Base-by-base conservation (phyloP, 2,113 vertebrate species). In the Ctenodactylus gundi region DNA sequence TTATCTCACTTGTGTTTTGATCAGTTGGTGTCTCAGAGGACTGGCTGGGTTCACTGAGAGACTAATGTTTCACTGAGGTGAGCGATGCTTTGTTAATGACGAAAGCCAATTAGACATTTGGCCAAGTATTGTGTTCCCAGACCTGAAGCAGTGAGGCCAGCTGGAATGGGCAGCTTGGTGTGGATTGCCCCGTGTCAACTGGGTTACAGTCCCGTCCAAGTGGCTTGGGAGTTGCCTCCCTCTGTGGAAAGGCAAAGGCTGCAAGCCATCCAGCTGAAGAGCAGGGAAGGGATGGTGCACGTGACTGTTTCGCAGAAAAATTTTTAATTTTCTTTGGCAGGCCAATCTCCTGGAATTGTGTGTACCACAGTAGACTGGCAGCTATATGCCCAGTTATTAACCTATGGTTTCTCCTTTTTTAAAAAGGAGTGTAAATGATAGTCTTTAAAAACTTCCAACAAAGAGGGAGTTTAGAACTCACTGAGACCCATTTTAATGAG, bases 1-100 rank as follows among this genome's bases (percentile, higher is more conserved):
- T 41, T 77, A 34, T 85, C 83, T 91, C 80, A 85, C 67, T 51
- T 88, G 34, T 94, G 76, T 95, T 97, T 81, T 90, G 68, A 88
- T 95, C 65, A 34, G 17, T 86, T 53, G 82, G 62, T 73, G 36
- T 94, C 25, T 93, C 25, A 57, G 72, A 87, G 65, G 78, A 94
- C 77, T 57, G 72, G 34, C 51, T 96, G 94, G 57, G 90, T 96
- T 94, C 58, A 29, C 80, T 84, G 62, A 94, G 51, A 94, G 39
- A 60, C n/a, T n/a, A 82, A 60, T 57, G 25, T 91, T 92, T 94
- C 65, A 3, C 6, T 36, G 93, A 91, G 65, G 86, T 65, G 80
- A 89, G 27, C 29, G 0, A 90, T 84, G 68, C 44, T 84, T 93
- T 94, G 87, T 95, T 86, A 72, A 89, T 51, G 67, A 84, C 23